Evolutionary conservation across 1,140 invertebrate genomes (phyloP), one percentile per base, ranked within the genome.

Genomic region (Drosophila takahashii): DNA sequence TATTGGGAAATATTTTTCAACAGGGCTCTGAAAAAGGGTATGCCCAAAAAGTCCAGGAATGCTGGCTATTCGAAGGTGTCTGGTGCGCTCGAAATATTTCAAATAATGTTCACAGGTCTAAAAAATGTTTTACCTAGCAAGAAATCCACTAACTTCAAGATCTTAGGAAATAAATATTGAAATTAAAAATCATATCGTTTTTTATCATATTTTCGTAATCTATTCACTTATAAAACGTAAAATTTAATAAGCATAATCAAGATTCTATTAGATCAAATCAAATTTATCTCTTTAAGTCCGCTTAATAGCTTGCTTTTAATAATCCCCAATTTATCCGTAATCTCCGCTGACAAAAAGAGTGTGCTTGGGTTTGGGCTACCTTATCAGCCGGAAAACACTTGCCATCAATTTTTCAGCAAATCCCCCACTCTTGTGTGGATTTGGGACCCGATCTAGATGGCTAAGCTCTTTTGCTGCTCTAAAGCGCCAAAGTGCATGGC

Each of bases 1-100:
- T 83, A 77, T 87, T 65, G 83, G 83, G 83, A 87, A 86, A 86
- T 87, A 81, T 70, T 37, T 76, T 74, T 45, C 62, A 51, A 2
- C 45, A 69, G 29, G 36, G 29, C 45, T 52, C 0, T 1, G 7
- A 5, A 59, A 34, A 56, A 75, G 72, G 58, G 72, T 75, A 75
- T 72, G 29, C 41, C 27, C 39, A 26, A 53, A 34, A 26, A 45
- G 7, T 13, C 10, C n/a, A 64, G 51, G 50, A 57, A 70, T 57
- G 13, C 32, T 29, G 34, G 22, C 15, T 71, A 47, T 56, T n/a
- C 5, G 13, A 45, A 47, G 11, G 34, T 18, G 47, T 69, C 22
- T 18, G 22, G 15, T 36, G 15, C 15, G 29, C 6, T 36, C 5
- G 4, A 36, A 10, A 4, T 27, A 26, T 26, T 13, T 52, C 7